Evolutionary conservation across 2,888 invertebrate genomes (phyloP), one percentile per base, ranked within the genome.

Genomic region (Pyrochroa serraticornis): DNA sequence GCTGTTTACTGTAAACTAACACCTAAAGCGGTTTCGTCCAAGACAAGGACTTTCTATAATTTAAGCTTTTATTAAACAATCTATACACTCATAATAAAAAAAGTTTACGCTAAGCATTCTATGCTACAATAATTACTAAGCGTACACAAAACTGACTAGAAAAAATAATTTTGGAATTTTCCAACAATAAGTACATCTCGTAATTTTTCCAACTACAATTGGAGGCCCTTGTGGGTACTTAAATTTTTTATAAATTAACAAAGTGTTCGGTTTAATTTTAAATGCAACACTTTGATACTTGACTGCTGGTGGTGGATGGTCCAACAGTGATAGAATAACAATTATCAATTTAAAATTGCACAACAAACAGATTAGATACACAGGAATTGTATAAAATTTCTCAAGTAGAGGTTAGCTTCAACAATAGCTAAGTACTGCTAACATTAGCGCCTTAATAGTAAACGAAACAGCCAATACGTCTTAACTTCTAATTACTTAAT

Each of bases 51-150:
- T 22, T 5, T 5, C 3, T 22, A 22, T 22, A 39, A n/a, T 39
- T 6, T 9, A 39, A 39, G 13, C 12, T 12, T 9, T 39, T 39
- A 39, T 39, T 39, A 39, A 39, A 39, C 39, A 55, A 46, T 51
- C 41, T 36, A 47, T 48, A 55, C 48, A 55, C 48, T 47, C 48
- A 55, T 55, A 55, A 53, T 48, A 48, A 53, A 55, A 22, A 55
- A 55, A 42, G 48, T 48, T 39, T 44, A 38, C 30, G 46, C 32
- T 48, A 43, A 55, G 48, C 54, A 39, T 13, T 13, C 37, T 53
- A 52, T 8, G 7, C 33, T 48, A 38, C 42, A 42, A 32, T 37
- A 13, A 31, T 7, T 7, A 41, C 54, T 34, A 54, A 54, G 54
- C 54, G 10, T 45, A 12, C 30, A 43, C 31, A 22, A 22, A 10